Evolutionary conservation across 2,888 invertebrate species (phyloP), one percentile per base, ranked within the genome.

Genomic region (Phaedon cochleariae): DNA sequence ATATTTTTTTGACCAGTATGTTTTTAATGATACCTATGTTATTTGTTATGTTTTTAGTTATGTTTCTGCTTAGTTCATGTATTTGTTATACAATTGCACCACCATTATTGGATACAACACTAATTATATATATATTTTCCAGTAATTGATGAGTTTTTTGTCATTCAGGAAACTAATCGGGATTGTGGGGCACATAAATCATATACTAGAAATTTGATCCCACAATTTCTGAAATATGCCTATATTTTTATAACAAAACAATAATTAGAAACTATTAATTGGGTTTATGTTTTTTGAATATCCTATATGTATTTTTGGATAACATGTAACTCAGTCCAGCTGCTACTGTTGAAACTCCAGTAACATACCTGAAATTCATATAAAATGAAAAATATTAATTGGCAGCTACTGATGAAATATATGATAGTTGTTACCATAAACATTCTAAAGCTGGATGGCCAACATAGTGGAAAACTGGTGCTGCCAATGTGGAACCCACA

Each of bases 381-480:
- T 15, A 41, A 31, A 54, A 41, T n/a, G n/a, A 15, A 41, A 41
- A 10, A 10, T 41, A 55, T 17, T n/a, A 22, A 48, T 46, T 37
- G n/a, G n/a, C n/a, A n/a, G 31, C 15, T 18, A 1, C n/a, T 20
- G 3, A 17, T 10, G 17, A 31, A 15, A 53, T 41, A 0, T 20
- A 57, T 49, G 63, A 41, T 57, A n/a, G 17, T 54, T 49, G 37
- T 77, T 82, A 89, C 89, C 94, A 96, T 22, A 97, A 85, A 15
- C 87, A 87, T 74, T 94, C 91, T 26, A 98, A 84, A 18, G 88
- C 84, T 1, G 92, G 89, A 83, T 96, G 95, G 76, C 93, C 92
- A 2, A 94, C 88, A 84, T 90, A 96, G 61, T 90, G 88, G 84
- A 96, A 95, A 45, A 97, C 93, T 0, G 97, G 97, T 12, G 97